A percentile compares a stretch with the other conserved stretches of the same genome.
Conservation (phyloP, 2,113 vertebrate genomes). For the Lota lota region DNA sequence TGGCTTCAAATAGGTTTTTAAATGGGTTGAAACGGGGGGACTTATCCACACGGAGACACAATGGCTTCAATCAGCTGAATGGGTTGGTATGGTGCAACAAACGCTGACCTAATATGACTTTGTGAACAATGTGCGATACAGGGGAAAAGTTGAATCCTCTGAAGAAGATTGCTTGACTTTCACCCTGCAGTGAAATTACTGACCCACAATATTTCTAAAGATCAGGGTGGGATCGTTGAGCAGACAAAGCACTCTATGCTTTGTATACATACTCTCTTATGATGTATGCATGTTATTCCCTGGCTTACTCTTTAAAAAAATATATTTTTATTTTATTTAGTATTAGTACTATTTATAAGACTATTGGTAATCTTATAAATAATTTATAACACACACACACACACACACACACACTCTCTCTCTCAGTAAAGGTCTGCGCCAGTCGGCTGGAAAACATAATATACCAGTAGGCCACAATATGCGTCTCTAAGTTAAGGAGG, state of each 20-base stretch:
- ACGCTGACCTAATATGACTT: constrained; percentile 38
- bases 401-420: not conserved
- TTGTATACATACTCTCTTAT: constrained; percentile 17
- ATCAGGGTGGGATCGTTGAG: constrained; percentile 36
- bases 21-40: constrained; percentile 47
- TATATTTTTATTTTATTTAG: constrained; percentile 1
- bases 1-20: constrained; percentile 48
- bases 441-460: constrained; percentile 41
- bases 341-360: too few species aligned
- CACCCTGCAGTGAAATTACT: constrained; percentile 43
- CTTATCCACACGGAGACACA: constrained; percentile 46
- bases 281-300: constrained; percentile 11
- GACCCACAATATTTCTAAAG: constrained; percentile 47
- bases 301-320: not conserved
- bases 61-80: constrained; percentile 40
- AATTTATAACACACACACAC: not conserved
- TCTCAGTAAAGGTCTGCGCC: not conserved
- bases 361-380: not conserved
- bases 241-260: constrained; percentile 28
- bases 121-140: constrained; percentile 26
- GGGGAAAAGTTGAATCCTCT: constrained; percentile 38
- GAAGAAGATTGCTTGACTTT: constrained; percentile 34
- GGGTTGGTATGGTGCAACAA: constrained; percentile 45
- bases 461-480: constrained; percentile 57
- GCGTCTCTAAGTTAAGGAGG: constrained; percentile 67